Conservation (phyloP, 2,888 invertebrate genomes). For the Cynaeus angustus region DNA sequence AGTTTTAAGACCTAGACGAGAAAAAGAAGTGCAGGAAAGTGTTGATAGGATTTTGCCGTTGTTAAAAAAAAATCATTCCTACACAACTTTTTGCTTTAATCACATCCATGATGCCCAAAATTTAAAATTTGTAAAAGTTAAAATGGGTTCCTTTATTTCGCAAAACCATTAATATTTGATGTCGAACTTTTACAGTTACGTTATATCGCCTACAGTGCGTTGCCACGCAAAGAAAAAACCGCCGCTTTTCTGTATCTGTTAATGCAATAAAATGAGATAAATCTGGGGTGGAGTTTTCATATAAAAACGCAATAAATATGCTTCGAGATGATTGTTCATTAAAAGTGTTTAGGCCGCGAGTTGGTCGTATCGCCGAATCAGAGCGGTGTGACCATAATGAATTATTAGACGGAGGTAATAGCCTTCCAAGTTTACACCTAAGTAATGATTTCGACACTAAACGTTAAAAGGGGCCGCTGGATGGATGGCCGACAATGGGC, state of each 20-base stretch:
- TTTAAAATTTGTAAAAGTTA: no score
- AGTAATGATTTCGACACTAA: constrained; percentile 74
- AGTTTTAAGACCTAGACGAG: background rate
- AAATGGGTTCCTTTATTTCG: no score
- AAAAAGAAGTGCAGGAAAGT: no score
- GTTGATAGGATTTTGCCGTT: no score
- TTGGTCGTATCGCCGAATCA: constrained; percentile 35
- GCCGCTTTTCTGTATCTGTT: constrained; percentile 11
- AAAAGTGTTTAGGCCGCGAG: constrained; percentile 25
- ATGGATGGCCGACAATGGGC: constrained; percentile 67
- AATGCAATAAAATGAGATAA: constrained; percentile 30
- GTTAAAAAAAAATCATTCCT: no score
- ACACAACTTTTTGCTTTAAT: no score
- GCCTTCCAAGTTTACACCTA: constrained; percentile 73
- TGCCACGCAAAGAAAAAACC: background rate
- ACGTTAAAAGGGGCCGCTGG: constrained; percentile 70
- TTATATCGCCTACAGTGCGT: no score
- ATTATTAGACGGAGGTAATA: constrained; percentile 71
- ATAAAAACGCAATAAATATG: constrained; percentile 45
- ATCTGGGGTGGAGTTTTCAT: constrained; percentile 41
- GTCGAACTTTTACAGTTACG: no score
- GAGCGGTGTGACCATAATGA: constrained; percentile 63
- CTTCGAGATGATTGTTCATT: constrained; percentile 42
- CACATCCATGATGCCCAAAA: no score
- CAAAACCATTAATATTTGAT: no score